Conservation (phyloP, 2,888 invertebrate genomes). For the Sympetrum striolatum region DNA sequence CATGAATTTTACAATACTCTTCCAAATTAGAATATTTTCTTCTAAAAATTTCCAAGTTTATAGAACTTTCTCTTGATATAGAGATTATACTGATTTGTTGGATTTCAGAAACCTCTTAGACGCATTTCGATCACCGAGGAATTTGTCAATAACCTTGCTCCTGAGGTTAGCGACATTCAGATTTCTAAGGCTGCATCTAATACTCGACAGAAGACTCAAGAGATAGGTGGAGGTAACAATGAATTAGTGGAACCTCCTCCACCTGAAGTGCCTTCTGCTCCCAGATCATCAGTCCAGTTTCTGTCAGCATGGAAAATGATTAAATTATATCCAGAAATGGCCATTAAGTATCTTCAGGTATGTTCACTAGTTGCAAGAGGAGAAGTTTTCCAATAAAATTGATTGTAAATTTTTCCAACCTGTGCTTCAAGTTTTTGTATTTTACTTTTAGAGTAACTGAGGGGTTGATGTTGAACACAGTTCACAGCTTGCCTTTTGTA, state of each 20-base stretch:
- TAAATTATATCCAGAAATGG: neutral
- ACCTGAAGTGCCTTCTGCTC: conserved; percentile 58
- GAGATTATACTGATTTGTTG: conserved; percentile 41
- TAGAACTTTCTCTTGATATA: conserved; percentile 36
- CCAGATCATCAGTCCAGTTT: conserved; percentile 72
- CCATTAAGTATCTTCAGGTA: conserved; percentile 3
- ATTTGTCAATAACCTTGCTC: conserved; percentile 11
- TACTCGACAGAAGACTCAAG: neutral
- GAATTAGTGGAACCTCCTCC: conserved; percentile 36
- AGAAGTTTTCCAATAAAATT: too few relatives aligned
- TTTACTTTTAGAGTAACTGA: too few relatives aligned
- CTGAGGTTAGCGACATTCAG: conserved; percentile 48
- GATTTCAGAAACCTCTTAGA: conserved; percentile 26
- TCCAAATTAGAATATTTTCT: too few relatives aligned
- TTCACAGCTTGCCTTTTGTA: too few relatives aligned
- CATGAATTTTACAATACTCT: too few relatives aligned
- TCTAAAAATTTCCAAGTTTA: too few relatives aligned
- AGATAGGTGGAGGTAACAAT: conserved; percentile 24
- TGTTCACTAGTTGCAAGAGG: neutral
- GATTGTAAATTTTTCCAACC: too few relatives aligned
- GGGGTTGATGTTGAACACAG: too few relatives aligned
- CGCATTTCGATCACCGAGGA: neutral
- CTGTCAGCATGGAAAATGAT: conserved; percentile 64
- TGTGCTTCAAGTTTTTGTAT: too few relatives aligned
- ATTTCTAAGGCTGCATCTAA: neutral